Evolutionary conservation across 1,140 invertebrate species (phyloP).

Genomic region (Zaprionus ornatus): DNA sequence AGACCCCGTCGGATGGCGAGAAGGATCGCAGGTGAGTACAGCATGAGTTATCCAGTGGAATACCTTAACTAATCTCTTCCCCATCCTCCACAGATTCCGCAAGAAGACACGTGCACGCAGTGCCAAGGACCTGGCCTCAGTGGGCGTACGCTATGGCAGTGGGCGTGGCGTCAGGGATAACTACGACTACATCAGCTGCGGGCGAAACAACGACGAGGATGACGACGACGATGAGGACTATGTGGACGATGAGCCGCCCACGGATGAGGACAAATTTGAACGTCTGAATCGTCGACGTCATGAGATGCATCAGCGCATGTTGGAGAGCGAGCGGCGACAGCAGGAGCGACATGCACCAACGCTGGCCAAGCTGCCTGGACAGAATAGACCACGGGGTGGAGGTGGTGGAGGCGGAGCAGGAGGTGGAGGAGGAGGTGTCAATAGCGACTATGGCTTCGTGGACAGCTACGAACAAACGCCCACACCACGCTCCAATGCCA

Average conservation of each 20-base stretch:
- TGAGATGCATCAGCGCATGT: slow-evolving; percentile 82
- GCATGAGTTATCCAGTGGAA: neutral
- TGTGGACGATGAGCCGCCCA: slow-evolving; percentile 74
- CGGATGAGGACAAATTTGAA: slow-evolving; percentile 82
- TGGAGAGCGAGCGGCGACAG: slow-evolving; percentile 74
- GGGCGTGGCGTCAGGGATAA: slow-evolving; percentile 66
- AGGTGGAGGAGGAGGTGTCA: slow-evolving; percentile 18
- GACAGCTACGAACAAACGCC: slow-evolving; percentile 81
- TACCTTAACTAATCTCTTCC: too few relatives aligned
- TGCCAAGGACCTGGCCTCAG: slow-evolving; percentile 63
- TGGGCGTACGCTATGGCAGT: slow-evolving; percentile 53
- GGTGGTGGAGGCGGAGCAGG: neutral
- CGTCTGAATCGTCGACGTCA: slow-evolving; percentile 74
- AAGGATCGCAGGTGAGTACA: slow-evolving; percentile 74
- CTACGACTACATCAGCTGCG: slow-evolving; percentile 75
- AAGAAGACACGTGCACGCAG: slow-evolving; percentile 76
- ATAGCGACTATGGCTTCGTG: slow-evolving; percentile 77
- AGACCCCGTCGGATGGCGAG: slow-evolving; percentile 83
- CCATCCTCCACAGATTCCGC: slow-evolving; percentile 67
- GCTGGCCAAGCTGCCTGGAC: slow-evolving; percentile 58
- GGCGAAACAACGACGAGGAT: slow-evolving; percentile 54
- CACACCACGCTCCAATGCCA: slow-evolving; percentile 74
- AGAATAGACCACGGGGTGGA: slow-evolving; percentile 53
- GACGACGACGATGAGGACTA: slow-evolving; percentile 80
- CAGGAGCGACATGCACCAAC: slow-evolving; percentile 58